A percentile compares a stretch with the other conserved stretches of the same genome.
Conservation (phyloP, 2,797 vertebrate species). For the Tiaroga cobitis region DNA sequence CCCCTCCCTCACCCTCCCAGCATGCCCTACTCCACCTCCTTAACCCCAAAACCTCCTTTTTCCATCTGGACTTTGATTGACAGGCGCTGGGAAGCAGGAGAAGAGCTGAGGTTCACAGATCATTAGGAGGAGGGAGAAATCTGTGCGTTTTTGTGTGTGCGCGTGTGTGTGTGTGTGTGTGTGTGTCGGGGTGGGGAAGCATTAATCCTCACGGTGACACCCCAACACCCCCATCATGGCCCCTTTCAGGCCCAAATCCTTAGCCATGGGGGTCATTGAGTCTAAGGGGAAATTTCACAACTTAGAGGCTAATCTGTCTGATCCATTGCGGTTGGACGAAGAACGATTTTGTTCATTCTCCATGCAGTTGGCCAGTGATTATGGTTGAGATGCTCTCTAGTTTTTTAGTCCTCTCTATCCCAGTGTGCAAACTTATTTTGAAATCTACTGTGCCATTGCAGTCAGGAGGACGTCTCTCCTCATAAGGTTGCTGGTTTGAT, state of each 20-base stretch:
- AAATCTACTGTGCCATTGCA: background rate
- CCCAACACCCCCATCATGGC: conserved; percentile 54
- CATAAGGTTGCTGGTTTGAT: background rate
- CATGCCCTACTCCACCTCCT: conserved; percentile 54
- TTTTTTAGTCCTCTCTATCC: background rate
- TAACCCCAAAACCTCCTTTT: conserved; percentile 63
- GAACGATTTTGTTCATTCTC: conserved; percentile 14
- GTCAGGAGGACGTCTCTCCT: background rate
- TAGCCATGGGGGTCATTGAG: conserved; percentile 36
- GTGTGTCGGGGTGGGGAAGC: conserved; percentile 67
- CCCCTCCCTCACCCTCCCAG: conserved; percentile 28
- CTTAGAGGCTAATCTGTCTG: conserved; percentile 34
- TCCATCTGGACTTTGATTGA: conserved; percentile 80
- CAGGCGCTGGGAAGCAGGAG: conserved; percentile 71
- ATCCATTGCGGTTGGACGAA: conserved; percentile 38
- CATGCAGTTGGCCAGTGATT: background rate
- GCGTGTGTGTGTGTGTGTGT: background rate
- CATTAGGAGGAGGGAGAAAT: conserved; percentile 65
- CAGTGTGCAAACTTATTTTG: background rate
- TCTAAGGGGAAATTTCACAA: conserved; percentile 47
- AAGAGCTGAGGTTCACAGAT: conserved; percentile 66
- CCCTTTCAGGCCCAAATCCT: conserved; percentile 50
- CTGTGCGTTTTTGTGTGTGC: conserved; percentile 1
- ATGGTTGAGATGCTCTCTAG: background rate
- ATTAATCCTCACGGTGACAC: conserved; percentile 49